Evolutionary conservation across 2,113 vertebrate species (phyloP).

Genomic region (Cinclus cinclus): DNA sequence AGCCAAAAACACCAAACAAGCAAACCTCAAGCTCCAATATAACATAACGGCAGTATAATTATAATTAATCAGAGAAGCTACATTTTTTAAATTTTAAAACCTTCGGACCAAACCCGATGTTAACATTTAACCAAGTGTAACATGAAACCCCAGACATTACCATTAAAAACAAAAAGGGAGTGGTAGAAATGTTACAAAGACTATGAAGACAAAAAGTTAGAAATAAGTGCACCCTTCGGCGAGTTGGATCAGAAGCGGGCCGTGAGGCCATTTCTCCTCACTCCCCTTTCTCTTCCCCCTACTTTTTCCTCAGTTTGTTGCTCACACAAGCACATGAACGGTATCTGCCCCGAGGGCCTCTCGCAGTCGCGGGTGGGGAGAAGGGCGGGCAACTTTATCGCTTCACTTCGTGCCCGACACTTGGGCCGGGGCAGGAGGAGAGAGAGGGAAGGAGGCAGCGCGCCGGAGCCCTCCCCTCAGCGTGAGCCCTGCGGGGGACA

Average conservation of each 20-base stretch:
- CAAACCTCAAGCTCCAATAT: background rate
- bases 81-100: background rate
- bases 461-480: background rate
- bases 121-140: background rate
- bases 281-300: background rate
- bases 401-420: background rate
- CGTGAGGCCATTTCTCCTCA: background rate
- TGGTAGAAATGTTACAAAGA: background rate
- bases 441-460: background rate
- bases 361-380: background rate
- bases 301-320: background rate
- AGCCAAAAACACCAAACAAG: background rate
- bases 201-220: background rate
- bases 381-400: background rate
- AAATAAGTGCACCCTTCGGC: fast-evolving
- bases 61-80: background rate
- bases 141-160: fast-evolving
- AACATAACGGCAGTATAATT: background rate
- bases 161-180: background rate
- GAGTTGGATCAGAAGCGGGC: background rate
- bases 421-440: background rate
- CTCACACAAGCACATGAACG: background rate
- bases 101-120: background rate
- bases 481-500: background rate
- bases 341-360: background rate